Percentiles rank a stretch among this genome's conserved stretches.
Conservation (phyloP, 2,797 vertebrate species). For the Lutjanus argentimaculatus region DNA sequence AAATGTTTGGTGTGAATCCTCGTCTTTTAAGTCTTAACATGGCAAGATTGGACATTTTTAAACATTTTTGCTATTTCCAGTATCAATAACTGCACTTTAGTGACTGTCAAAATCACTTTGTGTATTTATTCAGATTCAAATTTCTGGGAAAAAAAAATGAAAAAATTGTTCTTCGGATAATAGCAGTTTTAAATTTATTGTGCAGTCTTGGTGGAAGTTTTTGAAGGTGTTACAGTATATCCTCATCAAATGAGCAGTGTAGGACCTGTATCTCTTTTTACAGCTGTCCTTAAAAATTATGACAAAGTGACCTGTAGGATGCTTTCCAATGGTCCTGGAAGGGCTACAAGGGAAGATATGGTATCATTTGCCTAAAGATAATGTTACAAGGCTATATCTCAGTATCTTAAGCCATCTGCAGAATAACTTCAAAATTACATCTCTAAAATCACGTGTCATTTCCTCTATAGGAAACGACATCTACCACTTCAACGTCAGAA, state of each 20-base stretch:
- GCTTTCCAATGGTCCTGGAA: background rate
- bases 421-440: background rate
- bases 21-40: background rate
- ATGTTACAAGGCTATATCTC: background rate
- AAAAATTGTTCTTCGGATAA: too few species aligned
- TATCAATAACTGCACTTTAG: background rate
- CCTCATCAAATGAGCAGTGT: background rate
- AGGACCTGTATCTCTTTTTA: background rate
- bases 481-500: slow-evolving; percentile 82
- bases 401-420: background rate
- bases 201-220: too few species aligned
- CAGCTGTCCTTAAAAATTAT: too few species aligned
- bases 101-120: background rate
- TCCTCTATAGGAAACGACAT: slow-evolving; percentile 69
- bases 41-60: background rate
- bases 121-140: too few species aligned
- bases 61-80: background rate
- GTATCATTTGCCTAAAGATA: background rate
- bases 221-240: background rate
- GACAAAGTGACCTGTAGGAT: background rate
- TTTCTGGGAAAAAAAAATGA: too few species aligned
- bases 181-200: too few species aligned
- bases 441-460: background rate
- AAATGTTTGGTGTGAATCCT: background rate
- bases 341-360: background rate